Conservation (phyloP, 2,113 vertebrate genomes). For the Ivindomyrus marchei region DNA sequence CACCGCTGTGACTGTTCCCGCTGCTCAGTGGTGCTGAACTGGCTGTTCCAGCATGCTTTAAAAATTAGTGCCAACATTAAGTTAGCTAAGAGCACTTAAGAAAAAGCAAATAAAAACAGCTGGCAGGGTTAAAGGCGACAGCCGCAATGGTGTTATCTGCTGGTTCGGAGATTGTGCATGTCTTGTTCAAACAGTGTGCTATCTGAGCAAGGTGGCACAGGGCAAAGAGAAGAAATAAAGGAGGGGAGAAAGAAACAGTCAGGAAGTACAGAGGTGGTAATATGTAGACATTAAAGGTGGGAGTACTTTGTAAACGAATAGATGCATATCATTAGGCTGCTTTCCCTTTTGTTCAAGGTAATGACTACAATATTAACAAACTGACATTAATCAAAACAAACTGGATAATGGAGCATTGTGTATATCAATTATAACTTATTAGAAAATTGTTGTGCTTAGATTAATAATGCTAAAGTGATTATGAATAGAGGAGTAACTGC, state of each 20-base stretch:
- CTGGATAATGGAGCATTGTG: neutral
- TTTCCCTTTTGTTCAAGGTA: neutral
- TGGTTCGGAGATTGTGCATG: neutral
- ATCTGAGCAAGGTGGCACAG: neutral
- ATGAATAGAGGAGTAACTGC: neutral
- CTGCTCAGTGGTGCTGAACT: neutral
- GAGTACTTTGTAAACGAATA: neutral
- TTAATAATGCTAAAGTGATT: neutral
- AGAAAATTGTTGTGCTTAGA: neutral
- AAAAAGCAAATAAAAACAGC: neutral
- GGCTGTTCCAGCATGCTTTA: neutral
- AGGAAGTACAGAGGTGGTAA: neutral
- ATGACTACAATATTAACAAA: neutral
- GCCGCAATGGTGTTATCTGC: neutral
- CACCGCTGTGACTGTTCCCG: neutral
- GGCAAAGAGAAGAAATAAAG: neutral
- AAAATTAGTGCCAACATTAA: neutral
- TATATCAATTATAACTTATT: neutral
- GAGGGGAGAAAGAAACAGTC: neutral
- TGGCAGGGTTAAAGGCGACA: neutral
- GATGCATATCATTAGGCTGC: neutral
- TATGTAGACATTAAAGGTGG: neutral
- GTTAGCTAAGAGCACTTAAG: neutral
- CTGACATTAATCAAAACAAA: neutral
- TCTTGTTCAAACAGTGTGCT: neutral